These are phyloP conservation scores for Corvus hawaiiensis DNA, from an alignment of 2,113 vertebrate species.

Conservation along the genomic window DNA sequence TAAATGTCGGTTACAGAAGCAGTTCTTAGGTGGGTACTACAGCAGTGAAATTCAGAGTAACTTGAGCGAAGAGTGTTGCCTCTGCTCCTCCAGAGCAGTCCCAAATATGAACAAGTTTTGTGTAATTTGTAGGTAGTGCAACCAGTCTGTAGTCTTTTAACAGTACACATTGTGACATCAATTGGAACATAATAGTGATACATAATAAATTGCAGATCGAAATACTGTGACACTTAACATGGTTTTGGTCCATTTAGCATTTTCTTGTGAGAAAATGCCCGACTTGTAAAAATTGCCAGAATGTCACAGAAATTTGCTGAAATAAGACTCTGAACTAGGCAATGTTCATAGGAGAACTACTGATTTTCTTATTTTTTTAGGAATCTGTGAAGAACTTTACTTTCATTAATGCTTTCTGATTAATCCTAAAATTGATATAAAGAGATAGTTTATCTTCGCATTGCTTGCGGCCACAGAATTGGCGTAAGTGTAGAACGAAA, in stretches of 20 bases:
- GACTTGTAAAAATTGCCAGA: background rate
- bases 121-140: background rate
- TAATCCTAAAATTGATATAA: background rate
- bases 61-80: background rate
- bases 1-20: rapidly evolving
- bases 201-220: background rate
- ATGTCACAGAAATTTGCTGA: background rate
- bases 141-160: background rate
- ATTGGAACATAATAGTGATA: background rate
- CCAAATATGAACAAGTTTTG: background rate
- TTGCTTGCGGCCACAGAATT: background rate
- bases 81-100: background rate
- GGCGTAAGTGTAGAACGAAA: background rate
- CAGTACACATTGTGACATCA: background rate
- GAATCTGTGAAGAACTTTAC: background rate
- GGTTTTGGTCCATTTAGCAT: background rate
- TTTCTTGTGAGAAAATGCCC: background rate
- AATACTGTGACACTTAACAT: background rate
- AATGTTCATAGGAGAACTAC: background rate
- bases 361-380: background rate
- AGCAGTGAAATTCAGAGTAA: background rate
- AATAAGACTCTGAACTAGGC: background rate
- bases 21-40: background rate
- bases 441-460: background rate
- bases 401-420: background rate